Evolutionary conservation across 2,113 vertebrate genomes (phyloP), one percentile per base, ranked within the genome.

Genomic region (Aramus guarauna): DNA sequence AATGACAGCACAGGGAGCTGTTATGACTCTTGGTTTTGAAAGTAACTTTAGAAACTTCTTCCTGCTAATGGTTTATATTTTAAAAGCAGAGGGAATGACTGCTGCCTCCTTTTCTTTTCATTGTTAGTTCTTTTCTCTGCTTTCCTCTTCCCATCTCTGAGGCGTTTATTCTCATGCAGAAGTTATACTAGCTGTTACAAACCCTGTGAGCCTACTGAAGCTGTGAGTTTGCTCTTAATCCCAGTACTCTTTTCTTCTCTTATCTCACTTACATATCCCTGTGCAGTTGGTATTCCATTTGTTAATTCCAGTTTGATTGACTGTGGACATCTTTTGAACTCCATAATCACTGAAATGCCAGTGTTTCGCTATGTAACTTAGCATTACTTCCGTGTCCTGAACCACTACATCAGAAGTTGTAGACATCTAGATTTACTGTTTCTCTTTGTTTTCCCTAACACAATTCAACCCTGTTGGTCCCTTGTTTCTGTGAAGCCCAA

Each of bases 261-360:
- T 48, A 41, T 64, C 52, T 89, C 43, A 14, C 52, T 50, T 32
- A 9, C 17, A 14, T 60, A n/a, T 58, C 45, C 39, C 73, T 18
- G 14, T 62, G 80, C 76, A 79, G 36, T 89, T 97, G 91, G 73
- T 64, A 75, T 60, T 84, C 73, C n/a, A 26, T 60, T 94, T 96
- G 76, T 60, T 95, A 94, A 91, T 94, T 94, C 64, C 24, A 60
- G 0, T 77, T 68, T 75, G 85, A 78, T 88, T 88, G 88, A 68
- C 88, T 36, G 27, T 47, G 79, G 52, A 23, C 15, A 26, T 77
- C 48, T 75, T 91, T 86, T 94, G 73, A 89, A 78, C 34, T 43
- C 48, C 5, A 6, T 23, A 67, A 88, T 36, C 48, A 29, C 47
- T 56, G 50, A 92, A 88, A 92, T 41, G 53, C 60, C 30, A 10